Evolutionary conservation across 2,113 vertebrate genomes (phyloP), one percentile per base, ranked within the genome.

Genomic region (Odontophorus gujanensis): DNA sequence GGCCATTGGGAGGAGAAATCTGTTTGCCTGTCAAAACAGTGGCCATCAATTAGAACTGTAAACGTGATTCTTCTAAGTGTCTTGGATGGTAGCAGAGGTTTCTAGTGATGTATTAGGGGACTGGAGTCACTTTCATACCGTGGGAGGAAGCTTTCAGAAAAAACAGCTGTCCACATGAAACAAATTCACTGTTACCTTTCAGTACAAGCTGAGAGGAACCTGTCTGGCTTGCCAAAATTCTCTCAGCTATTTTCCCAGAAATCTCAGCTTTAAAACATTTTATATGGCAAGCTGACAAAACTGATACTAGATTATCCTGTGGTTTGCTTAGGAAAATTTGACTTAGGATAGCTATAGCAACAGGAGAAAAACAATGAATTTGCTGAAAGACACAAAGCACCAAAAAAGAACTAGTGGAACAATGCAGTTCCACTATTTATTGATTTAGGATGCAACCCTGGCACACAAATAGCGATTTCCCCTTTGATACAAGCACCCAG

Each of bases 21-120:
- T 74, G 81, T 86, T 75, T 91, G 80, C 90, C 85, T 96, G 92
- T 97, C 97, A 96, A 94, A 95, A 97, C 6, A 84, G 69, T 38
- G 79, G 71, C 82, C 95, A 90, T 97, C 96, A 97, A 96, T 97
- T 96, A 96, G 75, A 95, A 96, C 87, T 45, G 36, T 67, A 87
- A 93, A 96, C 93, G 89, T 91, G 95, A 96, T 91, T 89, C 82
- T 76, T 73, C 87, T 95, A 87, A 96, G 92, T 86, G 85, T 87
- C 88, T 93, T 91, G 92, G 71, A 78, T 81, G 59, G 81, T 88
- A 90, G 92, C 47, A 85, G 71, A 90, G 67, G 91, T 95, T 92
- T 96, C 67, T 87, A 96, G 82, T 80, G 89, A 97, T 94, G 93
- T 57, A 92, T 95, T 93, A 95, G 50, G 63, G 17, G 26, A 45